Base-by-base conservation (phyloP, 2,888 invertebrate genomes). In the Noctua pronuba region DNA sequence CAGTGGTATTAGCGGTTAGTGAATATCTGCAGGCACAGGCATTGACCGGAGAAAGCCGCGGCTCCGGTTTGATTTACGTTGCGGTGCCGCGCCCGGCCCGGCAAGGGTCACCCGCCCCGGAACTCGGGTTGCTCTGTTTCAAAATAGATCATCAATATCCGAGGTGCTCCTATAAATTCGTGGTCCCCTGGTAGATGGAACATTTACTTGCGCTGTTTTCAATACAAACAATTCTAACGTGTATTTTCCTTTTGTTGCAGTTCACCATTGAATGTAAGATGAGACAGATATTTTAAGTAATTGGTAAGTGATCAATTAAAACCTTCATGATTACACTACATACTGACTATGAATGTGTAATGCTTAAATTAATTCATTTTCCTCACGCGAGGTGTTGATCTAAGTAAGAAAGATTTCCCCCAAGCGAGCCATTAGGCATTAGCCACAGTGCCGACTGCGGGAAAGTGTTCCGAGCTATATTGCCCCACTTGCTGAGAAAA, bases 171-270 rank as follows among this genome's bases (percentile, higher is more conserved):
- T 38, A 31, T 21, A 31, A 7, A 46, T 18, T 65, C 6, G 13
- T 73, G 55, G 18, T 55, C 28, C 10, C 73, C 46, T 65, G 46
- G 41, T 77, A 62, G 18, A 35, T 18, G 10, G 13, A 18, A 49
- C 21, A 18, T 4, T 66, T 13, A 1, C 13, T 76, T n/a, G 35
- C 10, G 10, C 10, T n/a, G 46, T 31, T 38, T n/a, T 65, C 8
- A 35, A 24, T 28, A 21, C 41, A 52, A 38, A 46, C 18, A 68
- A 62, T 60, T 41, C 13, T 74, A 60, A 76, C 7, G 3, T 67
- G 28, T 79, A 73, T 80, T 86, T 75, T 75, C 16, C 79, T 85
- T 87, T 92, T 92, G 92, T 94, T 94, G 13, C 94, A 94, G 94
- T 91, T 90, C 89, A 88, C 88, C 82, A 82, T 84, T 85, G 84